A percentile compares a stretch with the other conserved stretches of the same genome.
Evolutionary conservation across 2,888 invertebrate species (phyloP).

Genomic region (Physocephala rufipes): DNA sequence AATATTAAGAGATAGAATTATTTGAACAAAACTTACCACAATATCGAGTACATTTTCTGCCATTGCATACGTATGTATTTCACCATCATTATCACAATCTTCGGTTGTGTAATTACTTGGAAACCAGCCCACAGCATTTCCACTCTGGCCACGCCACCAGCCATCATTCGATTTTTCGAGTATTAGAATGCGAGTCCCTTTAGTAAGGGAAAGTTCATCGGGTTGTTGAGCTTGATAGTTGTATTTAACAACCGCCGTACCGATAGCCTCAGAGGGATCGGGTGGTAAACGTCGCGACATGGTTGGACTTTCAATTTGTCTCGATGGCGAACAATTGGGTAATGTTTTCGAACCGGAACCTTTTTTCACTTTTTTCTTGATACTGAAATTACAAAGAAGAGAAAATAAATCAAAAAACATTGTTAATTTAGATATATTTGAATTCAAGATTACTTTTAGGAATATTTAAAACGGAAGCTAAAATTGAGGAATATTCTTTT

Average conservation of each 20-base stretch:
- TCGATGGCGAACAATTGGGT: conserved; percentile 85
- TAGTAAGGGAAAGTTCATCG: conserved; percentile 93
- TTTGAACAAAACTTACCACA: conserved; percentile 78
- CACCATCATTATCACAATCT: conserved; percentile 86
- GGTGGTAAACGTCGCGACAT: conserved; percentile 77
- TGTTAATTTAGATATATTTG: no score
- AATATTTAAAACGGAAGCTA: no score
- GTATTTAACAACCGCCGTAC: conserved; percentile 93
- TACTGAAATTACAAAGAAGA: conserved; percentile 70
- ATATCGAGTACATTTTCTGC: conserved; percentile 95
- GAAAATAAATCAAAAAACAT: no score
- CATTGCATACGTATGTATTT: conserved; percentile 92
- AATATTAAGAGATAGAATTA: no score
- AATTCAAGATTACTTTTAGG: no score
- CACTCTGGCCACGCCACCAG: conserved; percentile 96
- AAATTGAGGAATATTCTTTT: no score
- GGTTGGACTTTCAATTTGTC: conserved; percentile 81
- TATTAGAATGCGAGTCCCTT: conserved; percentile 93
- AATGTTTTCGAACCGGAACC: conserved; percentile 86
- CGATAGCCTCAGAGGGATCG: conserved; percentile 88
- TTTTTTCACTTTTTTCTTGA: conserved; percentile 87
- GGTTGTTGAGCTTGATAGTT: conserved; percentile 94
- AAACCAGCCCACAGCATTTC: conserved; percentile 80
- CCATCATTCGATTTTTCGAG: conserved; percentile 98
- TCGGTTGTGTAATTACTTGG: conserved; percentile 98